These are phyloP conservation scores for Cydia splendana DNA, from an alignment of 1,140 invertebrate genomes.

Conservation along the genomic window DNA sequence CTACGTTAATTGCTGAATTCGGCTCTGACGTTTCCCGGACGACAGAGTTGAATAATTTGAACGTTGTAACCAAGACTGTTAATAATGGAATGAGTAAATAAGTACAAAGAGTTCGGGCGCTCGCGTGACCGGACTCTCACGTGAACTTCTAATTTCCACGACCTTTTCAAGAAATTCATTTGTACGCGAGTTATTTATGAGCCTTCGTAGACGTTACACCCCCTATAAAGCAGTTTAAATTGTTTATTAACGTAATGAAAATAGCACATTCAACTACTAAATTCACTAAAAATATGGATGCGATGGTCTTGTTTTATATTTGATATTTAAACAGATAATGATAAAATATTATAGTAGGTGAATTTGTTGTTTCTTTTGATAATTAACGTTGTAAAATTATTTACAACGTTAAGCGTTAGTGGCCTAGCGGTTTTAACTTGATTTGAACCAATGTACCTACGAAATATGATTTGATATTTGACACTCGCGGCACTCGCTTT, in stretches of 20 bases:
- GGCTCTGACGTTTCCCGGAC: slow-evolving; percentile 34
- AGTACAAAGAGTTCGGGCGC: slow-evolving; percentile 46
- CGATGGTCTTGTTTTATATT: too few species aligned
- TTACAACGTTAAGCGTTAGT: too few species aligned
- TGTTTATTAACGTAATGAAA: slow-evolving; percentile 56
- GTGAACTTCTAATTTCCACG: slow-evolving; percentile 68
- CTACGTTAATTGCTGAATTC: slow-evolving; percentile 41
- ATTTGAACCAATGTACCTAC: too few species aligned
- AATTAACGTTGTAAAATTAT: too few species aligned
- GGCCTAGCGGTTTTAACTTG: too few species aligned
- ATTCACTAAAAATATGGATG: not conserved
- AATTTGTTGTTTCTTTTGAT: too few species aligned
- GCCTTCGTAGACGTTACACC: slow-evolving; percentile 53
- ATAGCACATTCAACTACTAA: slow-evolving; percentile 30
- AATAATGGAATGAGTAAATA: slow-evolving; percentile 48
- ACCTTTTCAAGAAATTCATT: slow-evolving; percentile 74
- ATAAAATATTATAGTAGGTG: too few species aligned
- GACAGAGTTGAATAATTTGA: slow-evolving; percentile 27
- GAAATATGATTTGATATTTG: too few species aligned
- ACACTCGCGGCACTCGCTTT: too few species aligned
- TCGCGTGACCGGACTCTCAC: slow-evolving; percentile 63
- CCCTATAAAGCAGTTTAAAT: slow-evolving; percentile 53
- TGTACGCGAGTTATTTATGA: slow-evolving; percentile 66
- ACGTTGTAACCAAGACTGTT: slow-evolving; percentile 33
- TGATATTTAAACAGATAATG: too few species aligned